Evolutionary conservation across 2,888 invertebrate genomes (phyloP), one percentile per base, ranked within the genome.

Genomic region (Agrochola circellaris): DNA sequence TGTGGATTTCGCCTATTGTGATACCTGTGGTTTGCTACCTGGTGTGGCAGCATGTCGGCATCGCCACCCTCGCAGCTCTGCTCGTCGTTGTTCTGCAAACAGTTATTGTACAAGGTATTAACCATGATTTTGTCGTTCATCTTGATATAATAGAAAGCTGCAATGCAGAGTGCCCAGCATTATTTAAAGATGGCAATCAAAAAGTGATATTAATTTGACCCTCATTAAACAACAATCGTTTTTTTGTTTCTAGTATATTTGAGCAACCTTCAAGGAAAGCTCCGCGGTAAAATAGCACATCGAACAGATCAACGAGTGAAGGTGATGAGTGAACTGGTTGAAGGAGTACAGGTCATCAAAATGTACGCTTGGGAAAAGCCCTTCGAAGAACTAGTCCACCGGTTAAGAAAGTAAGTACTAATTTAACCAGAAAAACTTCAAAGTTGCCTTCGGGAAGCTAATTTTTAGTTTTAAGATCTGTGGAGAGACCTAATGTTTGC

Each of bases 291-390:
- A 90, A 98, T 98, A 48, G 98, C 98, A 0, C 94, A 95, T 68
- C 96, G 97, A 77, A 98, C 98, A 0, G 98, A 98, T 90, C 97
- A 98, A 90, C 95, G 98, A 84, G 97, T 98, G 15, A 97, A 98
- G 79, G 95, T 98, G 20, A 98, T 98, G 98, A 98, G 97, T 87
- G 98, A 98, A 94, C 97, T 98, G 70, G 97, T 98, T 8, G 97
- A 97, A 78, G 98, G 98, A 0, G 98, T 98, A 88, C 97, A 98
- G 88, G 98, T 98, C 0, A 98, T 98, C 88, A 99, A 98, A 95
- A 98, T 98, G 98, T 98, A 98, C 89, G 98, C 98, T 6, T 99
- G 98, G 98, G 98, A 99, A 91, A 97, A 97, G 82, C 98, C 98
- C 0, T 98, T 98, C 88, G 97, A 97, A 73, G 96, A 97, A 78